phyloP scores from a whole-genome alignment of 64 coral and sea anemone genomes.

The Platygyra sinensis region DNA sequence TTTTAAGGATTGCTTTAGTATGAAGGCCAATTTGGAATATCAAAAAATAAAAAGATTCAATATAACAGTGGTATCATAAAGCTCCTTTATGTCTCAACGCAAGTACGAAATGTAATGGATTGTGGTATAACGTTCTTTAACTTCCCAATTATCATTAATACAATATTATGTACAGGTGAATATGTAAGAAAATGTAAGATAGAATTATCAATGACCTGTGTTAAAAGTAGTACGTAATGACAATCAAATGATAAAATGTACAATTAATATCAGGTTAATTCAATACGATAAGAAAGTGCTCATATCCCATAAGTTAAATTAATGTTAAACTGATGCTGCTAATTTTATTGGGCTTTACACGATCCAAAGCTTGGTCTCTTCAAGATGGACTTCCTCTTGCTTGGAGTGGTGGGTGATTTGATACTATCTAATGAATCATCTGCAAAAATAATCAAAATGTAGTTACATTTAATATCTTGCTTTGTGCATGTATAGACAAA shows the following conservation, averaged over 20 bases:
- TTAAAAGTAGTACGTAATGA: not conserved
- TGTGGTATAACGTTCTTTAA: not conserved
- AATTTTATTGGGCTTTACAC: constrained; percentile 74
- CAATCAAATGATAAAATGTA: not conserved
- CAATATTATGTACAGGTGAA: not conserved
- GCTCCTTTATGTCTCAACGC: too few species aligned
- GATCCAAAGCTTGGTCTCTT: constrained; percentile 88
- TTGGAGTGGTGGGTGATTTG: constrained; percentile 48
- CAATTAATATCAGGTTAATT: not conserved
- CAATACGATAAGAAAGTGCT: not conserved
- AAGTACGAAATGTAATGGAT: too few species aligned
- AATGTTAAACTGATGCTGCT: not conserved
- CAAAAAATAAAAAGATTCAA: too few species aligned
- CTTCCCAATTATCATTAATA: not conserved
- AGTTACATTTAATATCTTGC: not conserved
- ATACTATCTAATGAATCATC: constrained; percentile 63
- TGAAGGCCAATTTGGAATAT: too few species aligned
- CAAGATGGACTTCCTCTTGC: constrained; percentile 53
- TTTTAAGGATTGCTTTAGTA: too few species aligned
- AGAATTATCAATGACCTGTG: not conserved
- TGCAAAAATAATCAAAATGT: not conserved
- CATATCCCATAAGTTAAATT: not conserved
- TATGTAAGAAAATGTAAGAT: not conserved
- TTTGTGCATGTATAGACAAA: too few species aligned
- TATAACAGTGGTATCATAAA: too few species aligned